A percentile compares a stretch with the other conserved stretches of the same genome.
Conservation (phyloP, 2,888 invertebrate species). For the Tachina fera region DNA sequence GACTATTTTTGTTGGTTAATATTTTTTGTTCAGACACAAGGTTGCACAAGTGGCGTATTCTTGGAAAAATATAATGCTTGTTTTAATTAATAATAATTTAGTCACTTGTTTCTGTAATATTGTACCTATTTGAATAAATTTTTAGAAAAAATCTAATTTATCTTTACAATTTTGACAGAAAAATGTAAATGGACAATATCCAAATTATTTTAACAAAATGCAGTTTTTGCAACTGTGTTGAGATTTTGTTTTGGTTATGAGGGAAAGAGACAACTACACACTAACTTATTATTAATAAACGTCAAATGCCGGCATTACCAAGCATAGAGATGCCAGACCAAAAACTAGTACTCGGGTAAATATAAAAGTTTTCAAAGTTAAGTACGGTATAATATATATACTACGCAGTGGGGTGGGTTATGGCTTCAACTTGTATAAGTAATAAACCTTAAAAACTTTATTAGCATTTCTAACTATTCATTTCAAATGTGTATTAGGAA, state of each 20-base stretch:
- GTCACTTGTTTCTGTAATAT: neutral
- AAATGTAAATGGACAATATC: constrained; percentile 2
- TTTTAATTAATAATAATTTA: neutral
- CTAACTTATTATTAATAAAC: neutral
- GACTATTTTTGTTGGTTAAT: constrained; percentile 60
- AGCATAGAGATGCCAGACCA: constrained; percentile 8
- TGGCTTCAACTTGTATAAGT: no score
- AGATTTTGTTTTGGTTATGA: constrained; percentile 63
- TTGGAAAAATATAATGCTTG: neutral
- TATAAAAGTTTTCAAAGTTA: neutral
- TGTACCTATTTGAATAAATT: neutral
- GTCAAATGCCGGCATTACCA: constrained; percentile 41
- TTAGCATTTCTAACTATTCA: no score
- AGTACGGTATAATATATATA: no score
- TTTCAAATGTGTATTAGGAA: no score
- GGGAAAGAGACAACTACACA: constrained; percentile 20
- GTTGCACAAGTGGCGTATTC: constrained; percentile 50
- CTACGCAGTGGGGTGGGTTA: no score
- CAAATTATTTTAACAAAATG: constrained; percentile 13
- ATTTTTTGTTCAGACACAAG: constrained; percentile 58
- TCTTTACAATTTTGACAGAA: constrained; percentile 1
- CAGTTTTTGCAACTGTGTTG: constrained; percentile 71
- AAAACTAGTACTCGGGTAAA: neutral
- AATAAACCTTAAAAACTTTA: no score
- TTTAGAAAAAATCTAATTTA: neutral